Base-by-base conservation (phyloP, 2,113 vertebrate genomes). In the Coreoperca whiteheadi region DNA sequence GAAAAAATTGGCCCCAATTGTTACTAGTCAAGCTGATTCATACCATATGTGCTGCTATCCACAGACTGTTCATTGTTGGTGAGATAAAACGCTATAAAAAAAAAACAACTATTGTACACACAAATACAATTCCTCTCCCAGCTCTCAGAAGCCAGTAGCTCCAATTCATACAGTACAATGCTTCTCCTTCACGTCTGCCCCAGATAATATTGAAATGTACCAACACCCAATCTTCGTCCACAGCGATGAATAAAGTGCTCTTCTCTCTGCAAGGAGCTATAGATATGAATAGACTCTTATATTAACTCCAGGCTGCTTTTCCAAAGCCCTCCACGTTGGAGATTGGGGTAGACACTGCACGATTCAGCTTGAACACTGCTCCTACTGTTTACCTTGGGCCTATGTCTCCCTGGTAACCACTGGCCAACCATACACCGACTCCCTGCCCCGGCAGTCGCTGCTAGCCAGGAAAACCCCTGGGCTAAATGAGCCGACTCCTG, bases 311-410 rank as follows among this genome's bases (percentile, higher is more conserved):
- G 90, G 85, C 81, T 84, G 83, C 70, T 86, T 88, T 90, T 89
- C 87, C 87, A 63, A 63, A 87, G 88, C 84, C 79, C 78, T 91
- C 74, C 67, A 87, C 83, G 82, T 70, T 57, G 79, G 72, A 69
- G 73, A 77, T 51, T n/a, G 54, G 64, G 79, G 54, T 4, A 77
- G 85, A 95, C 94, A 95, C 90, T 91, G 88, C 75, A 73, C 72
- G 79, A 95, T 96, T 96, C 94, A 96, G 90, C 91, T 86, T 53
- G n/a, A 94, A 96, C 95, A 96, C 95, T 95, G 94, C 81, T 78
- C 75, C 90, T 77, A 92, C 95, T 96, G 95, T 96, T 96, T 94
- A 94, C 92, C 90, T 90, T 91, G 87, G 86, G 65, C 39, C 79
- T 41, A 57, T n/a, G 81, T 95, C 83, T 63, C 94, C 88, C 2